phyloP scores from a whole-genome alignment of 1,140 invertebrate species.

The Danaus melanippus region DNA sequence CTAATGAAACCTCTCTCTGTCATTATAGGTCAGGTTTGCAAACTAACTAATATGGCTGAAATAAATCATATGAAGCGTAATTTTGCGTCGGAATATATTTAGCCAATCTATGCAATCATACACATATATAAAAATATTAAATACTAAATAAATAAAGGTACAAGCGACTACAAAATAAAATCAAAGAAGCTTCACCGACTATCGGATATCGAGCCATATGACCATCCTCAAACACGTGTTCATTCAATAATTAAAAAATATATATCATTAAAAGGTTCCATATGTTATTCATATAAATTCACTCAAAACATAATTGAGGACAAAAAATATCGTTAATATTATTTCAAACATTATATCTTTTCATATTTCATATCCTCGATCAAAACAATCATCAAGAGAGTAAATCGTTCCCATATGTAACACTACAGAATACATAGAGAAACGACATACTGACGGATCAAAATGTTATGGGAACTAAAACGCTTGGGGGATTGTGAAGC shows the following conservation, averaged over 20 bases:
- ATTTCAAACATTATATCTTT: conserved; percentile 3
- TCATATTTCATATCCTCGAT: not conserved
- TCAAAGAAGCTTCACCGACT: conserved; percentile 47
- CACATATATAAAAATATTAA: conserved; percentile 52
- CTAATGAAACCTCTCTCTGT: conserved; percentile 32
- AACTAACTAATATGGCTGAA: conserved; percentile 52
- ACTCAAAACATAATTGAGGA: no score
- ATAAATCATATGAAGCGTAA: conserved; percentile 47
- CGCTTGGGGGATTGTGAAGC: conserved; percentile 3
- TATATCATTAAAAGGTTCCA: conserved; percentile 8
- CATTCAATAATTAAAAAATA: conserved; percentile 20
- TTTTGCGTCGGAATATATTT: conserved; percentile 49
- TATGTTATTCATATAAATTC: no score
- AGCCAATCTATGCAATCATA: conserved; percentile 56
- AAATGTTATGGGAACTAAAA: no score
- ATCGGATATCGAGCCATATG: conserved; percentile 31
- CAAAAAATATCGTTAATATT: no score
- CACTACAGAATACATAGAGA: no score
- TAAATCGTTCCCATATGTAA: no score
- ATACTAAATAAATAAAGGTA: conserved; percentile 44
- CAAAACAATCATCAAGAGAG: not conserved
- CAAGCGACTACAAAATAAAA: conserved; percentile 50
- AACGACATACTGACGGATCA: no score
- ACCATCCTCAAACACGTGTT: conserved; percentile 27
- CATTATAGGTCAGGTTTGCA: conserved; percentile 39